Evolutionary conservation across 2,888 invertebrate genomes (phyloP), one percentile per base, ranked within the genome.

Genomic region (Stegophylla sp.): DNA sequence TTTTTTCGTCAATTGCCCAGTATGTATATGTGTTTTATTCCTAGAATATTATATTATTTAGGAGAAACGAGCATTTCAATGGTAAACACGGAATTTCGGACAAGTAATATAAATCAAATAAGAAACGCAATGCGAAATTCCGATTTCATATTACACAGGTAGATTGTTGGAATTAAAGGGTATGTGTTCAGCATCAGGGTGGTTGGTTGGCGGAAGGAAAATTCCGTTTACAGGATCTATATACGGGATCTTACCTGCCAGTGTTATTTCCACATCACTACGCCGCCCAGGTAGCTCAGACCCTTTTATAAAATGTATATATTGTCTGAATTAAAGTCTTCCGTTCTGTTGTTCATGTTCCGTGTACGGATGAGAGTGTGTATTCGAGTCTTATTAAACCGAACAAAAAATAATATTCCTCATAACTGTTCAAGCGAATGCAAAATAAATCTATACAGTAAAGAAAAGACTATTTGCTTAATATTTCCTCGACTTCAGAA

Each of bases 211-310:
- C 5, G 34, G 17, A 64, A 64, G 17, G 3, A 15, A 64, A 63
- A 75, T 75, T 64, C 41, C 51, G 75, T 51, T 75, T 64, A 64
- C 34, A 64, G 20, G 63, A n/a, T n/a, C n/a, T n/a, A n/a, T 63
- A 51, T 51, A 12, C 41, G 43, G 17, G 53, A 76, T 66, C 17
- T 51, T 66, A 66, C 75, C 66, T 53, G 41, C 23, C 23, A 26
- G 13, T 66, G 26, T 66, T 64, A 64, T 41, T 76, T 66, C 51
- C 41, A 43, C 64, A 66, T 76, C 51, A 66, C 66, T 76, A 26
- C 23, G 53, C n/a, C n/a, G n/a, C n/a, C n/a, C 75, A 26, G 43
- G 66, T 26, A 51, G 23, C 26, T 76, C n/a, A 26, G 53, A 53
- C 10, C 15, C 10, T 66, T 64, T 66, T 43, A 76, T 76, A 51